These are phyloP conservation scores for Oryzias dopingdopingensis DNA, from an alignment of 2,797 vertebrate species.

Conservation along the genomic window DNA sequence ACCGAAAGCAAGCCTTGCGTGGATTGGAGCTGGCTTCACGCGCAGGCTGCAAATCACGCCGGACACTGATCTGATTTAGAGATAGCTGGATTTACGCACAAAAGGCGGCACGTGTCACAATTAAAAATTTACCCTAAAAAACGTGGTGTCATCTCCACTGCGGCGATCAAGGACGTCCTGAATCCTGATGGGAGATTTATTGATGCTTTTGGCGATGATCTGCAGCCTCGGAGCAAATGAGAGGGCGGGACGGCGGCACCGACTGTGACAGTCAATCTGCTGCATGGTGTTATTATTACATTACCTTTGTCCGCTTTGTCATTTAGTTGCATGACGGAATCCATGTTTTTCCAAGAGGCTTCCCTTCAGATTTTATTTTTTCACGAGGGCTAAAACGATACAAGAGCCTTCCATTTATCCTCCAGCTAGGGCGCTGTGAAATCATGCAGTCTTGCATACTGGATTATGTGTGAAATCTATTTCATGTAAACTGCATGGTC, in stretches of 20 bases:
- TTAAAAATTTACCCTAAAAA: constrained; percentile 5
- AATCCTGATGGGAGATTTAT: constrained; percentile 54
- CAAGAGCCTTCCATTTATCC: constrained; percentile 54
- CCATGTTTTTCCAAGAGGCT: background rate
- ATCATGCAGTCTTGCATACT: constrained; percentile 68
- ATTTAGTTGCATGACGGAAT: background rate
- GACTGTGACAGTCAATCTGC: constrained; percentile 46
- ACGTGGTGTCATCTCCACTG: constrained; percentile 17
- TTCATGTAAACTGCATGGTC: constrained; percentile 70
- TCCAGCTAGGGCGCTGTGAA: constrained; percentile 42
- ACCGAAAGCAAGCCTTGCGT: constrained; percentile 12
- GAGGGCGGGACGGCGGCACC: constrained; percentile 65
- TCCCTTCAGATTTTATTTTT: constrained; percentile 53
- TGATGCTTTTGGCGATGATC: constrained; percentile 52
- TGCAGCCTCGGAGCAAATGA: constrained; percentile 46
- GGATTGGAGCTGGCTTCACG: constrained; percentile 1
- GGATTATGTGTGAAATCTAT: constrained; percentile 75
- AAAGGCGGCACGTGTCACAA: constrained; percentile 29
- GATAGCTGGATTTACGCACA: constrained; percentile 49
- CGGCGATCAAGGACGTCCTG: constrained; percentile 40
- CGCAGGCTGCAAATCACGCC: constrained; percentile 30
- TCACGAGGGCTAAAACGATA: constrained; percentile 68
- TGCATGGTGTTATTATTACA: constrained; percentile 49
- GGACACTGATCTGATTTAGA: constrained; percentile 59
- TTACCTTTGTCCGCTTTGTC: constrained; percentile 40